Base-by-base conservation (phyloP, 2,113 vertebrate genomes). In the Heterotis niloticus region DNA sequence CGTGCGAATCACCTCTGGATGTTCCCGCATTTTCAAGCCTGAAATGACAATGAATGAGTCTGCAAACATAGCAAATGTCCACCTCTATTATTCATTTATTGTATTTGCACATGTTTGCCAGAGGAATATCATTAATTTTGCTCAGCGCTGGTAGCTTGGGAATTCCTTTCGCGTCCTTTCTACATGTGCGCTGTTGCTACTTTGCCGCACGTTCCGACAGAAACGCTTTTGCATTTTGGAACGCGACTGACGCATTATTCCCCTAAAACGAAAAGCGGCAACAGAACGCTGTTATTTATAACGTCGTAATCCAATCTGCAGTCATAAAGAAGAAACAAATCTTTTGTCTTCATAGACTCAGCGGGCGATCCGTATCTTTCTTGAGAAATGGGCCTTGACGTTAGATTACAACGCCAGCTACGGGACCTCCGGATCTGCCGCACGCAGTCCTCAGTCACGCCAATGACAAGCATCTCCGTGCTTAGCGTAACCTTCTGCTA, bases 301-400 rank as follows among this genome's bases (percentile, higher is more conserved):
- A 68, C 57, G 76, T 74, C 76, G 64, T 84, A 78, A 82, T 77
- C 73, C 54, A 62, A 84, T 82, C 78, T 79, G 44, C 62, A 74
- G 64, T 70, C 69, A 75, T 84, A 80, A 80, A 80, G n/a, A 23
- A 68, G 60, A 76, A 76, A 82, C 75, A 84, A 80, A 80, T 84
- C 23, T 17, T 59, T 64, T 79, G 82, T 64, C 76, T 44, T 78
- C 64, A 78, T 64, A 75, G 54, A 74, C 69, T 79, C 74, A 54
- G 57, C 16, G 64, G 54, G 67, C 77, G 77, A 81, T 79, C 79
- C 26, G 81, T 80, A 73, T 78, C 78, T 75, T 13, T 16, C 16
- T 62, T 65, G 70, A 75, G 69, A 81, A 78, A 80, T 80, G 70
- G 64, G 24, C 65, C 59, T 29, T 64, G 56, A 65, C 24, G 28